Evolutionary conservation across 2,888 invertebrate genomes (phyloP), one percentile per base, ranked within the genome.

Genomic region (Cremastobaeus sp.): DNA sequence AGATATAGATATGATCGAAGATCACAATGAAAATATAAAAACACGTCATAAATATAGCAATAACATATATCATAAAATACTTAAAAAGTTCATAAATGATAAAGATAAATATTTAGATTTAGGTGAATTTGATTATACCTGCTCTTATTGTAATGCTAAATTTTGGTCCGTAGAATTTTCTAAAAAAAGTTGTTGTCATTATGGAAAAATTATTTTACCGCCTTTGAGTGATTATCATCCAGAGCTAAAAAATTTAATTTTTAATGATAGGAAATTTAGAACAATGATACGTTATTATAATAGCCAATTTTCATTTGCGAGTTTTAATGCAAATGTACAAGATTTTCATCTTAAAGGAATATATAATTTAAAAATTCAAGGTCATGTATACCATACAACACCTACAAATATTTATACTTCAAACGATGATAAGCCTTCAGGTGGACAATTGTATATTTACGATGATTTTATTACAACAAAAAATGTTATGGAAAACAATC

Each of bases 311-410:
- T 50, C 48, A 9, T 50, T 50, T 18, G 48, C 48, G 6, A 34
- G 34, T 50, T 50, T 50, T n/a, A 50, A 50, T 50, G 48, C 30
- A 30, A 3, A 30, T 30, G 30, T 30, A n/a, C 2, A 30, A n/a
- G 30, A 30, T 6, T 30, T 6, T 30, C 8, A 30, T 6, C n/a
- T n/a, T n/a, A 8, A 8, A 18, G 48, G 48, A 0, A 20, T 50
- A 34, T 34, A 50, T 34, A 50, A 50, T 50, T 50, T 50, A 50
- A 50, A 34, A 50, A 34, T 50, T 50, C 48, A 50, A 34, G 48
- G 34, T 14, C 48, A 50, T 34, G 34, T 50, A 34, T 50, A 14
- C 35, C 34, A 50, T 20, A 50, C 34, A 30, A 32, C 8, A 11
- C 30, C 32, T 2, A 48, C 30, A 4, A 48, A 18, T 32, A 15